Evolutionary conservation across 2,888 invertebrate genomes (phyloP).

Genomic region (Hirtodrosophila alboralis): DNA sequence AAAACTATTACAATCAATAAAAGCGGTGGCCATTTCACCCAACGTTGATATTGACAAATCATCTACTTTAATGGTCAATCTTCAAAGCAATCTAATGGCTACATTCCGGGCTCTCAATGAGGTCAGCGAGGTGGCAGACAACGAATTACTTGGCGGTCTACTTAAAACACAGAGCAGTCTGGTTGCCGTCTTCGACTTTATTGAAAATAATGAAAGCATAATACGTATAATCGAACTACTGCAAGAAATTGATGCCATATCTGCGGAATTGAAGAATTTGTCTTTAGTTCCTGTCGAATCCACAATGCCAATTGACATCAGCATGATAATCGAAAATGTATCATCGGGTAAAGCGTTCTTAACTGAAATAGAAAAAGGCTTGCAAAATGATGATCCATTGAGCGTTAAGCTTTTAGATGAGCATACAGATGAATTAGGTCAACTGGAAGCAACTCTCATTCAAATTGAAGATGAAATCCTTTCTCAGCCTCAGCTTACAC

Average conservation of each 20-base stretch:
- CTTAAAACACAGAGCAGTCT: conserved; percentile 73
- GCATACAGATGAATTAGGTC: conserved; percentile 66
- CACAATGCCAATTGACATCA: conserved; percentile 52
- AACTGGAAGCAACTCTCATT: conserved; percentile 62
- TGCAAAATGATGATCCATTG: conserved; percentile 63
- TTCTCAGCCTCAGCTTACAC: conserved; percentile 52
- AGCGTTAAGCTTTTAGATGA: conserved; percentile 63
- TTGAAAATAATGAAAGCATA: conserved; percentile 77
- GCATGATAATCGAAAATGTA: conserved; percentile 68
- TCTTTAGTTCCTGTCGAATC: conserved; percentile 12
- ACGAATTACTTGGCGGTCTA: conserved; percentile 59
- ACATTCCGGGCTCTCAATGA: conserved; percentile 79
- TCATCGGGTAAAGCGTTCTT: conserved; percentile 69
- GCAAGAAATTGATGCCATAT: conserved; percentile 80
- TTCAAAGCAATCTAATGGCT: conserved; percentile 81
- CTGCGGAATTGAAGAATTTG: conserved; percentile 68
- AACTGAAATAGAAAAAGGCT: conserved; percentile 72
- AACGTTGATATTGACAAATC: conserved; percentile 79
- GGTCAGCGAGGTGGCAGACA: conserved; percentile 63
- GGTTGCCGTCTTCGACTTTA: conserved; percentile 80
- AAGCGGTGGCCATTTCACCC: conserved; percentile 59
- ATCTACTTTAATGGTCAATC: conserved; percentile 70
- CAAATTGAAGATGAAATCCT: conserved; percentile 75
- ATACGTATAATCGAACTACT: conserved; percentile 81
- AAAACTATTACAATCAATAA: conserved; percentile 63